phyloP scores from a whole-genome alignment of 2,113 vertebrate species.

The Herpailurus yagouaroundi region DNA sequence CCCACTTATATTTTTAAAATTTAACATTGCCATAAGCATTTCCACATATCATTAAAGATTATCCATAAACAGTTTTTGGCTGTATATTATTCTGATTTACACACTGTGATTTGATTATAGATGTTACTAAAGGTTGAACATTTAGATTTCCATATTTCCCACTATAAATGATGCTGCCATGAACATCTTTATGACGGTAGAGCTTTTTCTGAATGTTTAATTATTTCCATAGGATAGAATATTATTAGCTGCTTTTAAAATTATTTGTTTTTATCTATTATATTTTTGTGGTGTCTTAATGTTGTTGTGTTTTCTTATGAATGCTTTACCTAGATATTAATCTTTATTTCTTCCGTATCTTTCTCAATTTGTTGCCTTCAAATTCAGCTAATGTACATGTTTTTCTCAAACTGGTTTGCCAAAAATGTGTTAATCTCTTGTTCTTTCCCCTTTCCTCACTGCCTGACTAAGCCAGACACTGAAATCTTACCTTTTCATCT shows the following conservation, averaged over 20 bases:
- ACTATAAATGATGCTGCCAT: not conserved
- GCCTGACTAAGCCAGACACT: not conserved
- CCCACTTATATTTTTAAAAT: not conserved
- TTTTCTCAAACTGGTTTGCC: not conserved
- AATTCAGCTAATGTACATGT: not conserved
- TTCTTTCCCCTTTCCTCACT: not conserved
- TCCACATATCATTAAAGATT: not conserved
- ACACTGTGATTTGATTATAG: too few species aligned
- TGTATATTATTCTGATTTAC: not conserved
- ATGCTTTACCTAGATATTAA: not conserved
- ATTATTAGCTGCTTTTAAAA: not conserved
- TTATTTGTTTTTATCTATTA: not conserved
- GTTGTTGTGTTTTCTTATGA: not conserved
- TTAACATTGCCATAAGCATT: not conserved
- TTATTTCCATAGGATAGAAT: not conserved
- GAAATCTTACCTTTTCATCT: not conserved
- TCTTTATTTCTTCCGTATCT: not conserved
- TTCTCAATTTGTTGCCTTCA: not conserved
- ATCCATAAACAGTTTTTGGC: not conserved
- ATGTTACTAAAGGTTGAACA: not conserved
- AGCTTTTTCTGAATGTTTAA: not conserved
- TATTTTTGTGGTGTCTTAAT: not conserved
- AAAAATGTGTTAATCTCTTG: not conserved
- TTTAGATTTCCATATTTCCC: not conserved
- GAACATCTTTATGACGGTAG: not conserved